Evolutionary conservation across 2,888 invertebrate genomes (phyloP).

Genomic region (Morpho achilles): DNA sequence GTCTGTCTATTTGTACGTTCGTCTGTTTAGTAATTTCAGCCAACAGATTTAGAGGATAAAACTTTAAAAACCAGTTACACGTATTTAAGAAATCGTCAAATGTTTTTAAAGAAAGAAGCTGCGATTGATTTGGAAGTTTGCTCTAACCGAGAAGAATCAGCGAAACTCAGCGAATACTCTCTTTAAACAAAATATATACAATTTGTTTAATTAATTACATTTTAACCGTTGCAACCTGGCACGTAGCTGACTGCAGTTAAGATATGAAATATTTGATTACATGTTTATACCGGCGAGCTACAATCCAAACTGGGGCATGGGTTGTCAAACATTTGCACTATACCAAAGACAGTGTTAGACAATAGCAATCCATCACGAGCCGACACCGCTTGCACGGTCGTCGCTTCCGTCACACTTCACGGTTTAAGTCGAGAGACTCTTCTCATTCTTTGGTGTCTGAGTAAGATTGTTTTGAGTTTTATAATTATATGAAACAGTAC

Average conservation of each 20-base stretch:
- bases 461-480: neutral
- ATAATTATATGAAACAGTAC: too few relatives aligned
- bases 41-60: neutral
- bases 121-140: too few relatives aligned
- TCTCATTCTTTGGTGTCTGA: neutral
- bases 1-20: too few relatives aligned
- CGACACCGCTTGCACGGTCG: conserved; percentile 9
- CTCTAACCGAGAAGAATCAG: too few relatives aligned
- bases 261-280: neutral
- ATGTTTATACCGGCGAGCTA: neutral
- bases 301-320: neutral
- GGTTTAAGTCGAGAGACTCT: conserved; percentile 10
- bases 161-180: too few relatives aligned
- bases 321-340: conserved; percentile 12
- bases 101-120: too few relatives aligned
- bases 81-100: neutral
- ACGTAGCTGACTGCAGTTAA: neutral
- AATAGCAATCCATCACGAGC: conserved; percentile 10
- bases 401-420: conserved; percentile 22
- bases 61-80: neutral
- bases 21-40: too few relatives aligned
- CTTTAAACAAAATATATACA: too few relatives aligned
- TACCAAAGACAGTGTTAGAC: conserved; percentile 9
- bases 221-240: too few relatives aligned
- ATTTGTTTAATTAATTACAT: too few relatives aligned